A percentile compares a stretch with the other conserved stretches of the same genome.
These are phyloP conservation scores for Scalopus aquaticus DNA, from an alignment of 2,113 vertebrate species.

Conservation along the genomic window DNA sequence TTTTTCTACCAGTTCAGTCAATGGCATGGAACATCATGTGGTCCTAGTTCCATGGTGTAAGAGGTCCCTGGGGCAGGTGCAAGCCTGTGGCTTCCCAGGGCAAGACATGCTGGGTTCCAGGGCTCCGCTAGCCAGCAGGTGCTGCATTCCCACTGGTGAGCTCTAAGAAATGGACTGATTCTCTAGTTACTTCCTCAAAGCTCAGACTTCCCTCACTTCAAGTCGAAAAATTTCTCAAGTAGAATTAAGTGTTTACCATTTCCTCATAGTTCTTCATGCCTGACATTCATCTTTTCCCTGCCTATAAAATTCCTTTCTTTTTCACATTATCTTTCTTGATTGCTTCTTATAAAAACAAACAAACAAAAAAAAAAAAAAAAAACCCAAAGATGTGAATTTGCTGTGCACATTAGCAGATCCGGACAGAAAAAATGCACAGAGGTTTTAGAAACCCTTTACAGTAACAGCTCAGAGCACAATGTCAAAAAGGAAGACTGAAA, in stretches of 20 bases:
- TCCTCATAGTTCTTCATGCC: background rate
- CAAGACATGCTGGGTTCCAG: background rate
- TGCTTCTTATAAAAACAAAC: conserved; percentile 60
- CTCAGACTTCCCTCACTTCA: background rate
- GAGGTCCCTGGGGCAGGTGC: background rate
- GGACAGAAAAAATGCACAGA: conserved; percentile 49
- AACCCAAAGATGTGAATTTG: conserved; percentile 70
- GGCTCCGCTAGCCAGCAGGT: background rate
- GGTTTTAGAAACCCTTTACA: conserved; percentile 63
- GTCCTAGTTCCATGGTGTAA: background rate
- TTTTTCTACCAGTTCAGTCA: background rate
- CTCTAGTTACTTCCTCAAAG: conserved; percentile 34
- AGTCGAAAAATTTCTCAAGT: conserved; percentile 46
- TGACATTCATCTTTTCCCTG: conserved; percentile 4
- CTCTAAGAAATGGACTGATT: background rate
- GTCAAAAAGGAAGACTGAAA: conserved; percentile 63
- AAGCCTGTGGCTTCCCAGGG: fast-evolving
- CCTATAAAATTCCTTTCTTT: conserved; percentile 34
- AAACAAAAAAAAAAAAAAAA: conserved; percentile 58
- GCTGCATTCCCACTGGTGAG: background rate
- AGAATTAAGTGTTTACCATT: background rate
- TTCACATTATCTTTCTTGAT: conserved; percentile 74
- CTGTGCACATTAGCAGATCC: conserved; percentile 73
- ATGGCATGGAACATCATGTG: background rate
- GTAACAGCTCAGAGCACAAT: conserved; percentile 73